Evolutionary conservation across 2,797 vertebrate species (phyloP).

Genomic region (Avahi laniger): DNA sequence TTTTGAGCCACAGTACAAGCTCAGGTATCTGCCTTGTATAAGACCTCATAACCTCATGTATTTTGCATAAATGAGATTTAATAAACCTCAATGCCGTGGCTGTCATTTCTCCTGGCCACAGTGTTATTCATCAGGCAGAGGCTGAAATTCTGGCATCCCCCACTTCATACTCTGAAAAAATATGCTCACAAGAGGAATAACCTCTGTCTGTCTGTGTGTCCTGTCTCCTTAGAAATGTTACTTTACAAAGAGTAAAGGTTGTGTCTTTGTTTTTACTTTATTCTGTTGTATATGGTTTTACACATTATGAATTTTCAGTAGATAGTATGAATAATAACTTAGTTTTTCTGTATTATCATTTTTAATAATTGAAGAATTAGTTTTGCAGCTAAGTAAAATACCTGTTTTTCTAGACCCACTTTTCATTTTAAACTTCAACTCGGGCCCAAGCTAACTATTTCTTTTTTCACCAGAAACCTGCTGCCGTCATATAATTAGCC

Average conservation of each 20-base stretch:
- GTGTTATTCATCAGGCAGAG: neutral
- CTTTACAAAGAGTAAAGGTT: neutral
- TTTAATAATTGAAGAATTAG: conserved; percentile 22
- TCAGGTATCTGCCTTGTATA: neutral
- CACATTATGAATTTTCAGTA: neutral
- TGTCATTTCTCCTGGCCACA: neutral
- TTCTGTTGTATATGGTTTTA: conserved; percentile 9
- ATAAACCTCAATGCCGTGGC: neutral
- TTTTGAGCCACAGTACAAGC: neutral
- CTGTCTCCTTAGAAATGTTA: neutral
- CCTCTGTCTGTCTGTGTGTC: neutral
- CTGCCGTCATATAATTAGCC: neutral
- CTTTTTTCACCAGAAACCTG: conserved; percentile 28
- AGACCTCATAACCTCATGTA: neutral
- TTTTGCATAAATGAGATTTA: neutral
- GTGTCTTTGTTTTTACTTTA: neutral
- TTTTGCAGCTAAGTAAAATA: conserved; percentile 4
- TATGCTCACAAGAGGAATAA: neutral
- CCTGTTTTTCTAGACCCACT: neutral
- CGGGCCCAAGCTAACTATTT: neutral
- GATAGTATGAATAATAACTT: neutral
- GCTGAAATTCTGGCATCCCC: neutral
- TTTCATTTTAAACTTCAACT: conserved; percentile 19
- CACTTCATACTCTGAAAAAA: neutral
- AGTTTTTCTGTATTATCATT: neutral